Base-by-base conservation (phyloP, 2,797 vertebrate species). In the Pitangus sulphuratus region DNA sequence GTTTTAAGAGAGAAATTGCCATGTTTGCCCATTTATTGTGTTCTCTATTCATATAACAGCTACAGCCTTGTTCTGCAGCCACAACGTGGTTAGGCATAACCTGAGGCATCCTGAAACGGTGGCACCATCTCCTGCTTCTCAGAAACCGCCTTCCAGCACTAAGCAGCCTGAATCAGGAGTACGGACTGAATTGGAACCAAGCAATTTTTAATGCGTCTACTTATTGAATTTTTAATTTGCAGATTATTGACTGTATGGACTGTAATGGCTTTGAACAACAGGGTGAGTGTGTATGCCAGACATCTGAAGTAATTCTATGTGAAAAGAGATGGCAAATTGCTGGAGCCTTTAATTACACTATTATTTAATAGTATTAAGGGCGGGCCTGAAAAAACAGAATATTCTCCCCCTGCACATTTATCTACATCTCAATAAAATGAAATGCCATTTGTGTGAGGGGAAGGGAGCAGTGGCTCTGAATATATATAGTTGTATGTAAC, bases 161-260 rank as follows among this genome's bases (percentile, higher is more conserved):
- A 30, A 90, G 83, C 58, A 60, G 72, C 75, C 64, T 83, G 79
- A 84, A 90, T 78, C 0, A 0, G 85, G 80, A 92, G 69, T 81
- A 96, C 66, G 92, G 93, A 89, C 86, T 94, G 84, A 95, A 94
- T 87, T 94, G 92, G 84, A 96, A 95, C 78, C 48, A 42, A 70
- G 89, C 84, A 92, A 89, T 93, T 94, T 96, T 96, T 92, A 97
- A 95, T 96, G 94, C 28, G 76, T 96, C 95, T 93, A 95, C 92
- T 97, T 98, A 98, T 97, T 98, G 96, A 97, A 97, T 98, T 98
- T 98, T 98, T 98, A 98, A 98, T 98, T 97, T 98, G 95, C 95
- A 96, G 96, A 98, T 97, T 97, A 98, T 97, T 89, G 87, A 98
- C 97, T 97, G 95, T 94, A 98, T 97, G 95, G 96, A 94, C 91